A percentile compares a stretch with the other conserved stretches of the same genome.
phyloP scores from a whole-genome alignment of 2,113 vertebrate genomes.

The Scatophagus argus region DNA sequence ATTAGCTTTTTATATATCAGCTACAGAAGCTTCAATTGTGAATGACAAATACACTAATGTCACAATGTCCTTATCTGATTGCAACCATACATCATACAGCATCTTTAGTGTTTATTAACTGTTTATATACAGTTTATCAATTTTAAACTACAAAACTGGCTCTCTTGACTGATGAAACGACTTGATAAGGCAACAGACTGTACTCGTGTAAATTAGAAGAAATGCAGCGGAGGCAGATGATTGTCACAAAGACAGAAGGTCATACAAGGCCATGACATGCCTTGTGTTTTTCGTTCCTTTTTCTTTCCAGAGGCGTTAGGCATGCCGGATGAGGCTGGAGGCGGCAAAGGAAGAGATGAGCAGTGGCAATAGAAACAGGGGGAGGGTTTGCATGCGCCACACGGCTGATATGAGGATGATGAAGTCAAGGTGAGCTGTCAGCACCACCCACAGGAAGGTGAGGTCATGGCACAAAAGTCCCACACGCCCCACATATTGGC shows the following conservation, averaged over 20 bases:
- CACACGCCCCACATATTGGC: background rate
- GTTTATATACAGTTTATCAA: background rate
- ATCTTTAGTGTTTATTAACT: background rate
- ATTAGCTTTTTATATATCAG: background rate
- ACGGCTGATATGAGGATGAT: slow-evolving; percentile 44
- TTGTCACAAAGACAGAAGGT: background rate
- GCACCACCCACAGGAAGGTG: slow-evolving; percentile 41
- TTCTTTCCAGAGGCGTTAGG: slow-evolving; percentile 27
- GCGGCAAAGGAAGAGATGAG: slow-evolving; percentile 32
- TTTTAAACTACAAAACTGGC: background rate
- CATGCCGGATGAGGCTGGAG: slow-evolving; percentile 28
- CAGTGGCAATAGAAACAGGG: background rate
- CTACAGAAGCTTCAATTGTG: background rate
- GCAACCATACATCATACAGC: background rate
- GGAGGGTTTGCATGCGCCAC: slow-evolving; percentile 31
- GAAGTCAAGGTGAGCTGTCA: slow-evolving; percentile 35
- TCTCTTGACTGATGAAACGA: background rate
- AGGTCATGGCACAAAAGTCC: slow-evolving; percentile 50
- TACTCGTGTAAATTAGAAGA: too few relatives aligned
- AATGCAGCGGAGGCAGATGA: background rate
- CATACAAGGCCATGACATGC: background rate
- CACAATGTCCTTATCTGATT: background rate
- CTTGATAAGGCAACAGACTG: background rate
- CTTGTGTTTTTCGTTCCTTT: background rate
- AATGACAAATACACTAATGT: too few relatives aligned